A percentile compares a stretch with the other conserved stretches of the same genome.
phyloP scores from a whole-genome alignment of 2,888 invertebrate genomes.

The Nymphalis c-album region DNA sequence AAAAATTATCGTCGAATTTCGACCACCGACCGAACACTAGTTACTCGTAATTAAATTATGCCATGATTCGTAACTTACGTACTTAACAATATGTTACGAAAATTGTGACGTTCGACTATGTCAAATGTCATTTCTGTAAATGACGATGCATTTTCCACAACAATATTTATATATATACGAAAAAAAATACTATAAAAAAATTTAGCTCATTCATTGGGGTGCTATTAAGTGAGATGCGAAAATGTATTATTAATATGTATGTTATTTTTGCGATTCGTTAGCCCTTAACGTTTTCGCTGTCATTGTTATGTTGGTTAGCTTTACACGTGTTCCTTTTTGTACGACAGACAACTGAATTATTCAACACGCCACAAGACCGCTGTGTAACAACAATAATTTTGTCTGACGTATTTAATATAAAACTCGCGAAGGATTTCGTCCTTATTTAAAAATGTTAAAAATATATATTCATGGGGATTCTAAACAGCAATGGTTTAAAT shows the following conservation, averaged over 20 bases:
- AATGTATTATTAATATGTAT: constrained; percentile 11
- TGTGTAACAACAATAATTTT: constrained; percentile 41
- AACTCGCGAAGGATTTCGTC: neutral
- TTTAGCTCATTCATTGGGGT: neutral
- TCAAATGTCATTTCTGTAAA: neutral
- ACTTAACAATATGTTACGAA: neutral
- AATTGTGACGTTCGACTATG: neutral
- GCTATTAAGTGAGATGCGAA: neutral
- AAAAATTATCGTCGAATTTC: too few relatives aligned
- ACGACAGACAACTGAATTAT: constrained; percentile 43
- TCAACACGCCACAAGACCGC: constrained; percentile 41
- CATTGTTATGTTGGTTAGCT: constrained; percentile 33
- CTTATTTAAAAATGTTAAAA: neutral
- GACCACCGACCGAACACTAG: too few relatives aligned
- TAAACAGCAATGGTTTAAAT: neutral
- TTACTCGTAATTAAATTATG: constrained; percentile 1
- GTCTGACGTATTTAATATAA: constrained; percentile 36
- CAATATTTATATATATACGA: neutral
- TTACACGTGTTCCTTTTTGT: constrained; percentile 43
- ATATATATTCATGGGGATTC: neutral
- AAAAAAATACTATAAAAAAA: neutral
- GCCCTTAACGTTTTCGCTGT: constrained; percentile 4
- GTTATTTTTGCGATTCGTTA: constrained; percentile 6
- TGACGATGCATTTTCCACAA: neutral
- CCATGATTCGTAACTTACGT: neutral